phyloP scores from a whole-genome alignment of 2,888 invertebrate species.

The Eudasyphora cyanicolor region DNA sequence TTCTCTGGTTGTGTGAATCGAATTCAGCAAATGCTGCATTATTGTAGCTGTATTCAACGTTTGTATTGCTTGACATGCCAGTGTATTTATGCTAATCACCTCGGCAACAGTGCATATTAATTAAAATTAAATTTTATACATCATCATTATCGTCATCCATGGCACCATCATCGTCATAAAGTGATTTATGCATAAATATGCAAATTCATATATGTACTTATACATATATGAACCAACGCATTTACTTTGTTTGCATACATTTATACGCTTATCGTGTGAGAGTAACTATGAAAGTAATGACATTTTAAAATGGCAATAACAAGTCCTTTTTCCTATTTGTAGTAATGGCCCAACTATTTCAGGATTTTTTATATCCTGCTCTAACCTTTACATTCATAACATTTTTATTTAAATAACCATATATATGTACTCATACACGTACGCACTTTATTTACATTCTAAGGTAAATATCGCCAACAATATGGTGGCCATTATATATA shows the following conservation, averaged over 20 bases:
- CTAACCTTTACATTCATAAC: background rate
- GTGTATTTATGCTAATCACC: constrained; percentile 62
- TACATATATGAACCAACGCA: constrained; percentile 28
- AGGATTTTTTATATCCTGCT: background rate
- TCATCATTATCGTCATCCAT: constrained; percentile 36
- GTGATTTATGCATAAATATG: constrained; percentile 57
- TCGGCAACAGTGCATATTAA: constrained; percentile 57
- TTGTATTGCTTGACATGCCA: background rate
- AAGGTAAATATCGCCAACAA: background rate
- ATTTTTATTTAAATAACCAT: background rate
- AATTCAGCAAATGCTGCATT: background rate
- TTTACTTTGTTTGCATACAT: background rate
- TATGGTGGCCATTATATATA: background rate
- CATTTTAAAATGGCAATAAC: background rate
- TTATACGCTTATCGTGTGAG: background rate
- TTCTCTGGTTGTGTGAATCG: background rate
- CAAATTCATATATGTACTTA: constrained; percentile 51
- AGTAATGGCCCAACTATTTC: background rate
- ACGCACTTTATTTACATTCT: background rate
- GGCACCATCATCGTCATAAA: constrained; percentile 33
- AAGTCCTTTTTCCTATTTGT: background rate
- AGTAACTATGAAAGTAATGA: background rate
- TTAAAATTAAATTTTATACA: constrained; percentile 64
- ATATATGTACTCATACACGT: background rate
- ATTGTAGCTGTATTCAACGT: background rate